phyloP scores from a whole-genome alignment of 2,888 invertebrate species.

The Isotomurus palustris region DNA sequence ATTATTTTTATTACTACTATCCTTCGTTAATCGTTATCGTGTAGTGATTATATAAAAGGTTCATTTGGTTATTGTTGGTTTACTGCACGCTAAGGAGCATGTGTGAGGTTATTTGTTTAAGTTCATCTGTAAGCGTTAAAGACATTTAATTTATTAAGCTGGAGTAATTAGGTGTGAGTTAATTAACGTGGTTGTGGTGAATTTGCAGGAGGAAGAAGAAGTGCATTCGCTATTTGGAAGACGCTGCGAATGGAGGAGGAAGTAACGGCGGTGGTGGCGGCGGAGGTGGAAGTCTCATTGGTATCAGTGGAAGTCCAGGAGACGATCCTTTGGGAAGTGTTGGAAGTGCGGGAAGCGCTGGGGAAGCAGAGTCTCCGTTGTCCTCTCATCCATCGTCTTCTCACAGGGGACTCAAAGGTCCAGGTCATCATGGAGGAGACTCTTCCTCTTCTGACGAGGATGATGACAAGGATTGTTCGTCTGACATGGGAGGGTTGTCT shows the following conservation, averaged over 20 bases:
- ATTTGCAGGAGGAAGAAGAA: slow-evolving; percentile 88
- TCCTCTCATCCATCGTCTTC: no score
- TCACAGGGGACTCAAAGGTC: no score
- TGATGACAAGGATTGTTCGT: slow-evolving; percentile 56
- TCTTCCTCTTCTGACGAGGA: slow-evolving; percentile 58
- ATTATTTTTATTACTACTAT: no score
- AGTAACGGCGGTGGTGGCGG: slow-evolving; percentile 60
- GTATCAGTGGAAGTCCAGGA: slow-evolving; percentile 63
- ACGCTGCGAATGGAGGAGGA: slow-evolving; percentile 52
- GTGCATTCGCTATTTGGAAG: slow-evolving; percentile 92
- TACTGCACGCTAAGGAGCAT: no score
- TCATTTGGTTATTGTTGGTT: no score
- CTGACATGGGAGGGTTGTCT: slow-evolving; percentile 48
- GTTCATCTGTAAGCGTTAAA: no score
- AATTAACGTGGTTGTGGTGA: neutral
- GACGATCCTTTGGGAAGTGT: slow-evolving; percentile 57
- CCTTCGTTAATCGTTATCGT: no score
- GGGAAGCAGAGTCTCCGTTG: slow-evolving; percentile 55
- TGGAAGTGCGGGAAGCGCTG: slow-evolving; percentile 74
- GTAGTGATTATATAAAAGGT: no score
- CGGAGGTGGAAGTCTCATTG: slow-evolving; percentile 60
- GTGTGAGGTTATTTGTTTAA: no score
- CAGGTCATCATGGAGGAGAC: no score
- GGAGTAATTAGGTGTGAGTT: no score
- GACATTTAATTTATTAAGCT: no score